Evolutionary conservation across 2,888 invertebrate species (phyloP), one percentile per base, ranked within the genome.

Genomic region (Amiota minor): DNA sequence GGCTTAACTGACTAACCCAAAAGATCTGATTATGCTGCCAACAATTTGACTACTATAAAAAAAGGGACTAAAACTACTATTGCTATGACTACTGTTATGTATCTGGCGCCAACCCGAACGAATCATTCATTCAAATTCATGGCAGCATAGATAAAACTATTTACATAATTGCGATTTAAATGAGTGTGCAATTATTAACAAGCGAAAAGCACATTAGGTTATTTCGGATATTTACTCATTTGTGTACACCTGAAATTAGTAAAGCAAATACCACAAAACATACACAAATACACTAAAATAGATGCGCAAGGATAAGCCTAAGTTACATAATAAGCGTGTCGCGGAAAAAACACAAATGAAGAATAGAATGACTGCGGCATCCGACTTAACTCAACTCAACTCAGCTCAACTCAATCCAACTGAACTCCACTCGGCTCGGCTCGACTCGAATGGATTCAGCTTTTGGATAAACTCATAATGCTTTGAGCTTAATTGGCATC

Each of bases 401-500:
- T 23, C 23, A 23, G 23, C 23, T 23, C 2, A 23, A 23, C 3
- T 23, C 3, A 1, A 1, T 23, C 3, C 23, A 2, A 23, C 3
- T 23, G 2, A 2, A 23, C 3, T 23, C 23, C 23, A 23, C 35
- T 35, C 2, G 2, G 6, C 35, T 6, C 35, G 35, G 6, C 35
- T 35, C 6, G 35, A 35, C 35, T 35, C 35, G 35, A n/a, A n/a
- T n/a, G n/a, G n/a, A 35, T 35, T 35, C 35, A 35, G 35, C 35
- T 35, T 35, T 35, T 35, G 35, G 35, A 35, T 35, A 35, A 35
- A 35, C 35, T 35, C 35, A 35, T 35, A 68, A 74, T 80, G 84
- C 83, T 83, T 72, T 73, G 75, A 77, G 84, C 80, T 77, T 84
- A 84, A 83, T 85, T 83, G 86, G 80, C 73, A 81, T 83, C 83